Evolutionary conservation across 2,888 invertebrate species (phyloP).

Genomic region (Molorchus minor): DNA sequence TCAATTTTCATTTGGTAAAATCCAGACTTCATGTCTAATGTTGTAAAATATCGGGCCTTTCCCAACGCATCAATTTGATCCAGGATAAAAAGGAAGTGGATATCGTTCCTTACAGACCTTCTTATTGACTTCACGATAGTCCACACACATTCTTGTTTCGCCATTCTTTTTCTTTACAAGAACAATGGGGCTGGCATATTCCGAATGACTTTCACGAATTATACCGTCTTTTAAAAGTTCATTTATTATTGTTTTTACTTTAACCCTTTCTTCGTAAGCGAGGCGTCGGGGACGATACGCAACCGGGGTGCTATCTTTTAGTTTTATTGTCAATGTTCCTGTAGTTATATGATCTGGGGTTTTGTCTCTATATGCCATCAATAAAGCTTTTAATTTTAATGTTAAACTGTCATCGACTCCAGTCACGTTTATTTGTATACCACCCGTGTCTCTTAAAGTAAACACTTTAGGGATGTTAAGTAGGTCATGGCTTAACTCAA

Average conservation of each 20-base stretch:
- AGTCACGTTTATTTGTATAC: background rate
- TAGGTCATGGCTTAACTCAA: slow-evolving; percentile 30
- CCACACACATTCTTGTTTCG: slow-evolving; percentile 31
- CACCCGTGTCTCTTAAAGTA: background rate
- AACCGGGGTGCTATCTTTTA: slow-evolving; percentile 32
- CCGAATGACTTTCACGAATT: slow-evolving; percentile 38
- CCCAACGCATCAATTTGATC: background rate
- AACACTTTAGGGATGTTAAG: slow-evolving; percentile 30
- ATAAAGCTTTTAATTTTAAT: background rate
- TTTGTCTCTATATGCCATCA: slow-evolving; percentile 16
- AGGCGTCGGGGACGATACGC: slow-evolving; percentile 32
- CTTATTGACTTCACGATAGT: slow-evolving; percentile 35
- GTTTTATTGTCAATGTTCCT: slow-evolving; percentile 28
- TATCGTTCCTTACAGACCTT: slow-evolving; percentile 17
- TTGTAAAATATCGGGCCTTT: background rate
- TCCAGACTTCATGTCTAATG: slow-evolving; percentile 1
- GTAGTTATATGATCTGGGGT: slow-evolving; percentile 24
- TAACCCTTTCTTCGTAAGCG: slow-evolving; percentile 28
- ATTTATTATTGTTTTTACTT: slow-evolving; percentile 26
- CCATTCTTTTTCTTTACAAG: slow-evolving; percentile 36
- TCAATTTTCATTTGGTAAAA: background rate
- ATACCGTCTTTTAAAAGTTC: slow-evolving; percentile 33
- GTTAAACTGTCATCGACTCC: background rate
- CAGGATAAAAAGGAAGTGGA: background rate
- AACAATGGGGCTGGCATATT: slow-evolving; percentile 40